Evolutionary conservation across 2,888 invertebrate species (phyloP).

Genomic region (Minunthozetes semirufus): DNA sequence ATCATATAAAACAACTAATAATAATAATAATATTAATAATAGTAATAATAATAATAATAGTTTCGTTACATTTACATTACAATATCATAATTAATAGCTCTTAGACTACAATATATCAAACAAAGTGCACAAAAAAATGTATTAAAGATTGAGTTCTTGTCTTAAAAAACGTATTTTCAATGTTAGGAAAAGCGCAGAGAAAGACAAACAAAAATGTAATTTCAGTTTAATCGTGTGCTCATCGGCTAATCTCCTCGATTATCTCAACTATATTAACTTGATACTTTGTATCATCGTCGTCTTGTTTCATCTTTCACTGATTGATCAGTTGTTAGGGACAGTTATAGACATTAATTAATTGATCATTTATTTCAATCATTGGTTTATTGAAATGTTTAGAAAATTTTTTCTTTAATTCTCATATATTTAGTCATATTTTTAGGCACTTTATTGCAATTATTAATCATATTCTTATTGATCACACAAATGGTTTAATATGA

Average conservation of each 20-base stretch:
- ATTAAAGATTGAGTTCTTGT: neutral
- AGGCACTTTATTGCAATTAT: slow-evolving; percentile 37
- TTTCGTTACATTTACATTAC: slow-evolving; percentile 20
- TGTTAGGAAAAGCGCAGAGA: neutral
- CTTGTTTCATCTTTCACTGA: neutral
- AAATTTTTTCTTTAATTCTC: slow-evolving; percentile 2
- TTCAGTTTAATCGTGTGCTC: neutral
- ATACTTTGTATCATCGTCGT: slow-evolving; percentile 15
- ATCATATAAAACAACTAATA: slow-evolving; percentile 24
- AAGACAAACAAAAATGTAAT: neutral
- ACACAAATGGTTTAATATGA: slow-evolving; percentile 19
- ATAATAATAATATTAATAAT: slow-evolving; percentile 6
- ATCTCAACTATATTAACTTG: neutral
- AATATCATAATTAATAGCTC: too few species aligned
- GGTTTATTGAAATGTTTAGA: neutral
- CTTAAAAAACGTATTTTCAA: neutral
- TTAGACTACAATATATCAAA: slow-evolving; percentile 23
- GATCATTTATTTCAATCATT: neutral
- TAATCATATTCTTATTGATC: slow-evolving; percentile 26
- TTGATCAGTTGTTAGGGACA: neutral
- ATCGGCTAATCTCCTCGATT: neutral
- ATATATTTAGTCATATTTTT: slow-evolving; percentile 29
- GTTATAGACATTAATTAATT: neutral
- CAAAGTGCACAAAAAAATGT: slow-evolving; percentile 22
- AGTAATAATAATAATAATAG: neutral